Evolutionary conservation across 2,113 vertebrate species (phyloP).

Genomic region (Ailurus styani): DNA sequence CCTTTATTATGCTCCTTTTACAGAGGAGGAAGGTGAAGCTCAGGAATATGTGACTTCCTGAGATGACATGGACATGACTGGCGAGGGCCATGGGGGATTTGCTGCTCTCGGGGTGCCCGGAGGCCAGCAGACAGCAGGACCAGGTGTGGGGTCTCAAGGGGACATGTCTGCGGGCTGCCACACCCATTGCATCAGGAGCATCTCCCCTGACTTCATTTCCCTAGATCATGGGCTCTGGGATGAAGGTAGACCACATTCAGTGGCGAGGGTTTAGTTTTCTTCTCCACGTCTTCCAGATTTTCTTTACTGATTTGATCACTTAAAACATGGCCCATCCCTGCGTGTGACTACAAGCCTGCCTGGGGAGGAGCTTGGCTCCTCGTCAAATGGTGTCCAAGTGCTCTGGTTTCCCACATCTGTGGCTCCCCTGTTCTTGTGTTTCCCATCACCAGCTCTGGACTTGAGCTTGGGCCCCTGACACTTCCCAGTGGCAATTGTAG

Average conservation of each 20-base stretch:
- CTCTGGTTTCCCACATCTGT: background rate
- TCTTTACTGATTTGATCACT: background rate
- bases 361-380: background rate
- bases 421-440: background rate
- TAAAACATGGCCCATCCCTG: background rate
- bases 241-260: background rate
- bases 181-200: background rate
- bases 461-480: background rate
- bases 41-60: background rate
- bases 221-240: background rate
- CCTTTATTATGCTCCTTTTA: too few relatives aligned
- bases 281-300: background rate
- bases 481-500: accelerated
- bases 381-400: background rate
- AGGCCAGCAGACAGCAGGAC: background rate
- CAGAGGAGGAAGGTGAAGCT: background rate
- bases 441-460: background rate
- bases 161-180: background rate
- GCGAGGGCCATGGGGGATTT: background rate
- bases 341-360: background rate
- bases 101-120: background rate
- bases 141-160: background rate
- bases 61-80: too few relatives aligned
- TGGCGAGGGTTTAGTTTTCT: slow-evolving; percentile 24
- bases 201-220: background rate